Evolutionary conservation across 2,113 vertebrate species (phyloP), one percentile per base, ranked within the genome.

Genomic region (Motacilla alba): DNA sequence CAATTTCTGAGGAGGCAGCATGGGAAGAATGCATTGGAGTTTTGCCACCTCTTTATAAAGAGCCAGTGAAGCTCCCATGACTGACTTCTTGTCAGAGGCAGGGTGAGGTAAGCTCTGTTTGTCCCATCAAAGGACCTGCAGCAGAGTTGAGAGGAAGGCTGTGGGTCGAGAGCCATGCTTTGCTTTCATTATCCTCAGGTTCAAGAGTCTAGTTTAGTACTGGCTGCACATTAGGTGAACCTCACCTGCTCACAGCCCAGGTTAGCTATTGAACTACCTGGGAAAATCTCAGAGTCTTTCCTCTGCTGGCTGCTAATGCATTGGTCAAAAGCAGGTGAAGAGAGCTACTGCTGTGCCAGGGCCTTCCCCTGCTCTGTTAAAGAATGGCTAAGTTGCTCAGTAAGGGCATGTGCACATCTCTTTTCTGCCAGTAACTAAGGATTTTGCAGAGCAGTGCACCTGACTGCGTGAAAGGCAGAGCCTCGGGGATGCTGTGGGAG

Each of bases 321-420:
- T 4, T 16, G 15, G 13, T 31, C 18, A 60, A n/a, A 55, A 75
- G 35, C 19, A 37, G 63, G 28, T 63, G 53, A 31, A 76, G 66
- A 47, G 33, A 60, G 44, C 26, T 49, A 3, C 30, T 49, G 37
- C 22, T 44, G 26, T 53, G 55, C 72, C 55, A 37, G 13, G 56
- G 39, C n/a, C 35, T 81, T 66, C 21, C 28, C 22, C 37, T 37
- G 23, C 37, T 68, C 50, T 60, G 12, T 26, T 60, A 14, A 72
- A 86, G 17, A 47, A 27, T 17, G 62, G 2, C 3, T 7, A 2
- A 28, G 5, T 28, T 70, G 26, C 35, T 33, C 22, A 33, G 17
- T 15, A 16, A n/a, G 23, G 41, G 8, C 35, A 30, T 0, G 0
- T 18, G 5, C 27, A 33, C 1, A 2, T 37, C 53, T 31, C 44